phyloP scores from a whole-genome alignment of 2,888 invertebrate genomes.

The Epirrita christyi region DNA sequence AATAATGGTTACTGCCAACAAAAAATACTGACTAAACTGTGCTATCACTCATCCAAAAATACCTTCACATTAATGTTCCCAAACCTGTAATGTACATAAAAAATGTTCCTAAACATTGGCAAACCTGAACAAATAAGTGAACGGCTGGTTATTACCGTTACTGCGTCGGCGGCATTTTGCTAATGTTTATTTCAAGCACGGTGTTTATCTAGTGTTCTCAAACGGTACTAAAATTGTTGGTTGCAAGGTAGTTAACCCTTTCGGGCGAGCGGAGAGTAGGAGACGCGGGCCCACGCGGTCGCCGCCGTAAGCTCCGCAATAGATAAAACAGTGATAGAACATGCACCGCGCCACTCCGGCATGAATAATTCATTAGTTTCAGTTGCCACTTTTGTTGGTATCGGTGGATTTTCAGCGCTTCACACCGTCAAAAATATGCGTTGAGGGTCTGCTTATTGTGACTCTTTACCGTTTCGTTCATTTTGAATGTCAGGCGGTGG shows the following conservation, averaged over 20 bases:
- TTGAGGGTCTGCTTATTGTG: conserved; percentile 77
- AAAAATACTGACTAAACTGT: no score
- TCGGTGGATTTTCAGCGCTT: conserved; percentile 83
- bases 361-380: conserved; percentile 85
- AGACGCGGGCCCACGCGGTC: conserved; percentile 47
- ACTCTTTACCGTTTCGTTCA: conserved; percentile 65
- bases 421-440: conserved; percentile 81
- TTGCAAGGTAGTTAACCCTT: conserved; percentile 81
- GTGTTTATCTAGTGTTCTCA: conserved; percentile 79
- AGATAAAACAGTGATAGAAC: conserved; percentile 86
- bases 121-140: conserved; percentile 49
- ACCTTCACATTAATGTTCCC: conserved; percentile 11
- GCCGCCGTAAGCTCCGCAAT: conserved; percentile 77
- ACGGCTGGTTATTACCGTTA: conserved; percentile 58
- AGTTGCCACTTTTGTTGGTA: conserved; percentile 84
- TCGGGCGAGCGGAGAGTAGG: conserved; percentile 51
- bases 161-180: conserved; percentile 69
- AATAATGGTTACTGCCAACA: no score
- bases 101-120: conserved; percentile 22
- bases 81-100: conserved; percentile 22
- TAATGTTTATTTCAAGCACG: conserved; percentile 77
- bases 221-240: conserved; percentile 78
- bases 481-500: conserved; percentile 56
- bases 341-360: conserved; percentile 80
- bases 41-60: conserved; percentile 6